Evolutionary conservation across 2,113 vertebrate species (phyloP).

Genomic region (Hyla sarda): DNA sequence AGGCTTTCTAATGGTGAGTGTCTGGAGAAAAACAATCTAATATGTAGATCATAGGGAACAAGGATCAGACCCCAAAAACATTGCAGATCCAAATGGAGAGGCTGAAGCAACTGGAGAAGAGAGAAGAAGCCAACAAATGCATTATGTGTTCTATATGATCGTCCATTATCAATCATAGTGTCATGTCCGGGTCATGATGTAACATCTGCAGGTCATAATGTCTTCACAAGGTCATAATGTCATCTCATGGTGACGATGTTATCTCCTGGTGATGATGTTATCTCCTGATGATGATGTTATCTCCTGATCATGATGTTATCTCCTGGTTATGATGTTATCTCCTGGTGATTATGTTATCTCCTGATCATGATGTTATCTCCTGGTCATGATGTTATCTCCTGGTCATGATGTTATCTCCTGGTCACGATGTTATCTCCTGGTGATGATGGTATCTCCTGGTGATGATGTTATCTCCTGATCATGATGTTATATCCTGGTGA

Average conservation of each 20-base stretch:
- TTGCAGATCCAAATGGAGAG: no score
- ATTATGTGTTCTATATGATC: neutral
- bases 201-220: no score
- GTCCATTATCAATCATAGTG: no score
- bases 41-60: neutral
- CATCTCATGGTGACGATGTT: neutral
- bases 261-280: neutral
- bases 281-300: neutral
- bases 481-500: neutral
- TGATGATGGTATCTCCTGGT: neutral
- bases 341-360: no score
- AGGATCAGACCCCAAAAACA: no score
- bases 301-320: neutral
- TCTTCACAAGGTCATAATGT: neutral
- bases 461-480: neutral
- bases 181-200: neutral
- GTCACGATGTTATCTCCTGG: neutral
- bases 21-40: neutral
- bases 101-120: no score
- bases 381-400: no score
- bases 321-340: no score
- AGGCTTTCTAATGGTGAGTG: slow-evolving; percentile 30
- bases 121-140: no score
- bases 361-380: no score
- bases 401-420: no score